Base-by-base conservation (phyloP, 2,797 vertebrate species). In the Lemur catta region DNA sequence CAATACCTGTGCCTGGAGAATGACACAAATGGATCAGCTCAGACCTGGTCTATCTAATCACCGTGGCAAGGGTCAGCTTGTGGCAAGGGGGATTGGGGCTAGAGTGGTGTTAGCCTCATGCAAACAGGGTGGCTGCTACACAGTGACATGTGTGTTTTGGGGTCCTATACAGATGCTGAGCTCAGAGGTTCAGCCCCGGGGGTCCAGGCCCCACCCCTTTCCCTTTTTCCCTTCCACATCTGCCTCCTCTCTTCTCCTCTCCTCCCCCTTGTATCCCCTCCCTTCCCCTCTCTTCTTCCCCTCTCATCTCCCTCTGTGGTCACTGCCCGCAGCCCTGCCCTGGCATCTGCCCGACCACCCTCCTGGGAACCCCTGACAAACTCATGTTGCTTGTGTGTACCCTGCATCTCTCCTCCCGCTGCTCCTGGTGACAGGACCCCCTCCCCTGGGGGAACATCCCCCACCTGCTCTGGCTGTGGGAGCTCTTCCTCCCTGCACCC, bases 281-380 rank as follows among this genome's bases (percentile, higher is more conserved):
- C 46, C 4, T 46, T 30, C 24, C 15, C n/a, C 18, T 6, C 10
- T 35, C 41, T 26, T 8, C 59, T 12, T 67, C 12, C 17, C 17
- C 6, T 38, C 1, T 24, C 9, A 43, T 61, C 24, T 33, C n/a
- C 33, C 33, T 48, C 46, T 18, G 18, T 48, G 57, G 30, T 10
- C n/a, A 2, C 7, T 18, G 33, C 46, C 46, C 17, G 2, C 11
- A 33, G 33, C 43, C 30, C 20, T 0, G 0, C 17, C 17, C 55
- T 28, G 55, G 43, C 35, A 65, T 35, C 59, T 24, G 4, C 50
- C 35, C 72, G 17, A 41, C 41, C 24, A 13, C 38, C 18, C 46
- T 46, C 0, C 38, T 22, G 52, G 63, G 43, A n/a, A 6, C 43
- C 28, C 48, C 67, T n/a, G 61, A 33, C 0, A 5, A 15, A 3